Percentiles rank a stretch among this genome's conserved stretches.
phyloP scores from a whole-genome alignment of 2,113 vertebrate species.

The Brienomyrus longianalis region DNA sequence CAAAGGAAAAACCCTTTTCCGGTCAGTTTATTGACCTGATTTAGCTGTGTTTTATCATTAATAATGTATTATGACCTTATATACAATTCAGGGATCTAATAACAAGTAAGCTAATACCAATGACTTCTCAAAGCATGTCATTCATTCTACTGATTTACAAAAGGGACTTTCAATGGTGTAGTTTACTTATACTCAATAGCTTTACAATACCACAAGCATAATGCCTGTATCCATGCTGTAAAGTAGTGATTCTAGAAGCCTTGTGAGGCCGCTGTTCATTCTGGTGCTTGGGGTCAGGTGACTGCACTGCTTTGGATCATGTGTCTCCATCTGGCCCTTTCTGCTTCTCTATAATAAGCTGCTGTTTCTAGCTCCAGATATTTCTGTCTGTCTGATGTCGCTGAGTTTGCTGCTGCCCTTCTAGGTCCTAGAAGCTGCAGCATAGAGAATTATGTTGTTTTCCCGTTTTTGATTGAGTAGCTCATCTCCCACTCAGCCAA shows the following conservation, averaged over 20 bases:
- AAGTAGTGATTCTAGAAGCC: background rate
- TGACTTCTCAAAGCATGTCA: background rate
- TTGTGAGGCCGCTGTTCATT: background rate
- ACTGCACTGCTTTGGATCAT: background rate
- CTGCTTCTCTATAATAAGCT: background rate
- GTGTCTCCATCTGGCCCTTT: background rate
- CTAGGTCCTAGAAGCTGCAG: background rate
- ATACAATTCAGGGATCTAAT: conserved; percentile 4
- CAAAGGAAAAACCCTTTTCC: background rate
- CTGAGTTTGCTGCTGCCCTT: background rate
- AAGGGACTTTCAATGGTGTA: background rate
- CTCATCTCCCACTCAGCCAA: background rate
- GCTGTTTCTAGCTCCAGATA: background rate
- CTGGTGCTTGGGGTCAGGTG: background rate
- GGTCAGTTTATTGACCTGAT: background rate
- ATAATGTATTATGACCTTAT: conserved; percentile 9
- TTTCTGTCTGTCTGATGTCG: background rate
- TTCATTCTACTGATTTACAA: conserved; percentile 3
- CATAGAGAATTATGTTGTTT: background rate
- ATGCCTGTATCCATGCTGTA: background rate
- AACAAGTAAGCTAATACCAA: background rate
- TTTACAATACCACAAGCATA: background rate
- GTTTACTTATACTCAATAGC: background rate
- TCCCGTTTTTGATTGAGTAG: background rate
- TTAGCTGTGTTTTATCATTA: conserved; percentile 6